Conservation (phyloP, 2,113 vertebrate genomes). For the Albula glossodonta region DNA sequence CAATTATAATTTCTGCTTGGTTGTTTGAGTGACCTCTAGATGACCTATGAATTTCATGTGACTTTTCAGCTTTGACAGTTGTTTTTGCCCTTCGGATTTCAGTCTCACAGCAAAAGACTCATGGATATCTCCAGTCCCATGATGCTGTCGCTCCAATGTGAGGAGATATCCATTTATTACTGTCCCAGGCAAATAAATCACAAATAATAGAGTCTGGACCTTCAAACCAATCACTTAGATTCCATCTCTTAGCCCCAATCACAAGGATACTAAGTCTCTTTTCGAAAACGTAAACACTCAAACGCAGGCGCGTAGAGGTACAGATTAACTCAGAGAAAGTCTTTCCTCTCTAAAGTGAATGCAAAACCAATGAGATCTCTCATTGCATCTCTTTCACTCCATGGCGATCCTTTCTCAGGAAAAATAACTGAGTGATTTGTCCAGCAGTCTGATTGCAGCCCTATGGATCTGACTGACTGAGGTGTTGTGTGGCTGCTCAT, state of each 20-base stretch:
- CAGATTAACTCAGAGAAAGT: constrained; percentile 9
- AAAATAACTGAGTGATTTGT: constrained; percentile 69
- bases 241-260: constrained; percentile 60
- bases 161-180: constrained; percentile 50
- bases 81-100: background rate
- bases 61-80: background rate
- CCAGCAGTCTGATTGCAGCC: constrained; percentile 62
- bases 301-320: constrained; percentile 34
- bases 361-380: constrained; percentile 31
- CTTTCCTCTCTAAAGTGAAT: background rate
- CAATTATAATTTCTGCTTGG: background rate
- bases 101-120: background rate
- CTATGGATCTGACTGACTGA: constrained; percentile 65
- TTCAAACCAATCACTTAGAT: constrained; percentile 49
- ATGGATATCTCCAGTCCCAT: constrained; percentile 19
- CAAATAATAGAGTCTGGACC: constrained; percentile 32
- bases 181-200: constrained; percentile 49
- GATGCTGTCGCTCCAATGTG: constrained; percentile 38
- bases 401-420: constrained; percentile 43
- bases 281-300: constrained; percentile 37
- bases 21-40: background rate
- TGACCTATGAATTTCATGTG: background rate
- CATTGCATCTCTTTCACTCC: constrained; percentile 45
- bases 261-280: constrained; percentile 51
- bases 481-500: constrained; percentile 46